Percentiles rank a stretch among this genome's conserved stretches.
phyloP scores from a whole-genome alignment of 2,113 vertebrate genomes.

The Pogonocichla stellata region DNA sequence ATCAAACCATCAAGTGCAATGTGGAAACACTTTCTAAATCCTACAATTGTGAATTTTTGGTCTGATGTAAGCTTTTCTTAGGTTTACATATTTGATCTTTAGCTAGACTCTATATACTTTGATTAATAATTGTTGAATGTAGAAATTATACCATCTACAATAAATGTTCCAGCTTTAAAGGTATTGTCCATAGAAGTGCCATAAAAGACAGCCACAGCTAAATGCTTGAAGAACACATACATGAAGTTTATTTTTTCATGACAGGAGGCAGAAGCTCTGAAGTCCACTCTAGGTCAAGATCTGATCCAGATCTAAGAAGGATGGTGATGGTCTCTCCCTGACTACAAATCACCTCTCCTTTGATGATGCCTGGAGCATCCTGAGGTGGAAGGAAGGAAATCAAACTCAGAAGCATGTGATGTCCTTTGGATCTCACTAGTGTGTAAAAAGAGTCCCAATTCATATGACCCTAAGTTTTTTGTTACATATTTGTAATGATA shows the following conservation, averaged over 20 bases:
- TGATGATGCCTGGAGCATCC: neutral
- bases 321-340: neutral
- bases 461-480: neutral
- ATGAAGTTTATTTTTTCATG: neutral
- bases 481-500: neutral
- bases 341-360: neutral
- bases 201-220: neutral
- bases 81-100: neutral
- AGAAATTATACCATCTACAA: neutral
- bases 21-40: neutral
- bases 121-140: neutral
- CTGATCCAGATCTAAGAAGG: neutral
- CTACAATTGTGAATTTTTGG: neutral
- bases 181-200: neutral
- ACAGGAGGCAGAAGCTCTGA: neutral
- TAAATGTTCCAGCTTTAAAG: neutral
- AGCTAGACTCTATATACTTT: neutral
- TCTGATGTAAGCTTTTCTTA: neutral
- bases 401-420: neutral
- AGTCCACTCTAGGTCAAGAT: neutral
- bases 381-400: neutral
- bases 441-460: neutral
- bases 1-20: constrained; percentile 29
- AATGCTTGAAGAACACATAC: neutral
- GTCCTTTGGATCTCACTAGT: neutral